Conservation (phyloP, 2,888 invertebrate genomes). For the Ligdia adustata region DNA sequence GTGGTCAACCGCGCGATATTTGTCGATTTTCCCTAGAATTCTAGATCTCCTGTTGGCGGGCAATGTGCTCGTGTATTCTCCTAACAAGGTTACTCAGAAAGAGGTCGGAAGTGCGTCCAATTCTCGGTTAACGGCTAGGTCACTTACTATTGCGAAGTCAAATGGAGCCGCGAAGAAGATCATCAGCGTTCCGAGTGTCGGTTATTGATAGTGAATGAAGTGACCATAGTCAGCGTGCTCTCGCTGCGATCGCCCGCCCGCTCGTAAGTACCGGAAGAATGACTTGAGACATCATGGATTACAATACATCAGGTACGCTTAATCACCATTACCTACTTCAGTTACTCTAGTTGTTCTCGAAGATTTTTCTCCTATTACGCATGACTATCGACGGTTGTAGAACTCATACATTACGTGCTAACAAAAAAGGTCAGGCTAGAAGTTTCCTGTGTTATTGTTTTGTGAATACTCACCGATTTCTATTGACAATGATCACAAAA, state of each 20-base stretch:
- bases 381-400: background rate
- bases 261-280: slow-evolving; percentile 36
- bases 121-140: slow-evolving; percentile 65
- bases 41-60: slow-evolving; percentile 39
- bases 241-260: slow-evolving; percentile 12
- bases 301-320: slow-evolving; percentile 31
- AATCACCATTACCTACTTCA: background rate
- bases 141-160: slow-evolving; percentile 58
- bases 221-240: slow-evolving; percentile 42
- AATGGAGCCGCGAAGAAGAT: slow-evolving; percentile 58
- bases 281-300: slow-evolving; percentile 32
- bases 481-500: slow-evolving; percentile 48
- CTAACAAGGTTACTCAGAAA: slow-evolving; percentile 61
- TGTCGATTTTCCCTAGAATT: slow-evolving; percentile 38
- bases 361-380: background rate
- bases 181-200: slow-evolving; percentile 54
- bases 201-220: slow-evolving; percentile 64
- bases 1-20: slow-evolving; percentile 36
- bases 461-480: slow-evolving; percentile 27
- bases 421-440: slow-evolving; percentile 17
- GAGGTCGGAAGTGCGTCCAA: slow-evolving; percentile 73
- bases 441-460: slow-evolving; percentile 28
- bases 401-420: slow-evolving; percentile 2
- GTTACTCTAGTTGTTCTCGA: background rate
- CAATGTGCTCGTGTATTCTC: slow-evolving; percentile 47